Evolutionary conservation across 2,888 invertebrate genomes (phyloP).

Genomic region (Zhengitettix transpicula): DNA sequence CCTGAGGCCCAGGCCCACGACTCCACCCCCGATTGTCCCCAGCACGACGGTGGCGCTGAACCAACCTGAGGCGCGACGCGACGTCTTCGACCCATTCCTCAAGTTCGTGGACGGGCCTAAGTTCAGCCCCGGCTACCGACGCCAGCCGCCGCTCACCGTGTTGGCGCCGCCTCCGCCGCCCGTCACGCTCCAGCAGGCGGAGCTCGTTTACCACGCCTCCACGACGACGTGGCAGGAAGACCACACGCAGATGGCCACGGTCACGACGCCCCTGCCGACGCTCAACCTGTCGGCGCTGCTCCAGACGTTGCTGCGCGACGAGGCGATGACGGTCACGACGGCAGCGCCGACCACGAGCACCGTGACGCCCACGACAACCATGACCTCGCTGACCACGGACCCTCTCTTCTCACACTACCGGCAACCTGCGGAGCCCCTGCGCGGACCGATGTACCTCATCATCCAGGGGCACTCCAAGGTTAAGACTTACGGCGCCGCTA

Average conservation of each 20-base stretch:
- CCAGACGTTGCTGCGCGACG: not conserved
- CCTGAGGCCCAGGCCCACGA: too few species aligned
- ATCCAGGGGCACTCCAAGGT: slow-evolving; percentile 77
- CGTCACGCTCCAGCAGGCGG: slow-evolving; percentile 42
- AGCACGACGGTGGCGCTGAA: not conserved
- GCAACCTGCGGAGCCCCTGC: slow-evolving; percentile 39
- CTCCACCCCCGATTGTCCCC: too few species aligned
- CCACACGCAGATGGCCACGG: slow-evolving; percentile 15
- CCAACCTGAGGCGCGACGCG: slow-evolving; percentile 16
- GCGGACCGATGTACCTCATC: slow-evolving; percentile 54
- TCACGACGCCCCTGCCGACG: slow-evolving; percentile 13
- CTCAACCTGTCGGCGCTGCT: not conserved
- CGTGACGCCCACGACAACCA: slow-evolving; percentile 26
- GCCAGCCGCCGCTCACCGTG: slow-evolving; percentile 39
- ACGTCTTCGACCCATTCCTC: slow-evolving; percentile 26
- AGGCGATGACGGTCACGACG: not conserved
- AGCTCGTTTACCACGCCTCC: slow-evolving; percentile 39
- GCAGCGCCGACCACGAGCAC: not conserved
- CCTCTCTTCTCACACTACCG: slow-evolving; percentile 43
- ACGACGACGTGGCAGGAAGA: slow-evolving; percentile 23
- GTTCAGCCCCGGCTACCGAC: slow-evolving; percentile 18
- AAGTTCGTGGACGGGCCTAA: slow-evolving; percentile 34
- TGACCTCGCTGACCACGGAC: slow-evolving; percentile 38
- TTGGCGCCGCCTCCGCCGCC: slow-evolving; percentile 48
- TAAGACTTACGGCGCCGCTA: slow-evolving; percentile 54